These are phyloP conservation scores for Cataglyphis cursor DNA, from an alignment of 2,888 invertebrate genomes.

Conservation along the genomic window DNA sequence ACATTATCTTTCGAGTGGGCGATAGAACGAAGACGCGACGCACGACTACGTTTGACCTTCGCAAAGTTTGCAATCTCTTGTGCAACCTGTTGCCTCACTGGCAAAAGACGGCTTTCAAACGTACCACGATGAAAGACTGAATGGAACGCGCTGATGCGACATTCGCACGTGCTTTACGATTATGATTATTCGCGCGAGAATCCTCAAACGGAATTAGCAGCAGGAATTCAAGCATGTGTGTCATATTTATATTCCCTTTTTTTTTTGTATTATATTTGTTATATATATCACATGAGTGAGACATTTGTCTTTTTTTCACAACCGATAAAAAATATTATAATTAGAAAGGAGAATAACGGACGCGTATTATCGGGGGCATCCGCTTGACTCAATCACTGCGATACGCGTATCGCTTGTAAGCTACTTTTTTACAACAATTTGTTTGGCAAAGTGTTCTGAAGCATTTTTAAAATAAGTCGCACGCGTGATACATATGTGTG, in stretches of 20 bases:
- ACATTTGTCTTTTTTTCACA: too few relatives aligned
- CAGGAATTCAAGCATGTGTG: not conserved
- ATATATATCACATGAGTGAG: not conserved
- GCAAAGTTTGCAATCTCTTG: slow-evolving; percentile 66
- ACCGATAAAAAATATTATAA: not conserved
- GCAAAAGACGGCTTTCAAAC: slow-evolving; percentile 60
- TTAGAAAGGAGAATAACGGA: not conserved
- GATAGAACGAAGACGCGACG: slow-evolving; percentile 63
- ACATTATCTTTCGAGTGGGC: slow-evolving; percentile 23
- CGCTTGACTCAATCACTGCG: not conserved
- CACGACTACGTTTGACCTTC: slow-evolving; percentile 62
- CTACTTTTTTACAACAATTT: not conserved
- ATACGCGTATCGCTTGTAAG: not conserved
- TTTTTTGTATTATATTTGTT: not conserved
- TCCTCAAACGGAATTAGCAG: not conserved
- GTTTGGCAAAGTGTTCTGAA: slow-evolving; percentile 8
- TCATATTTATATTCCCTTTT: not conserved
- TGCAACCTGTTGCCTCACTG: slow-evolving; percentile 74
- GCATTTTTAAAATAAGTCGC: slow-evolving; percentile 28
- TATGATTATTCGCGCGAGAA: slow-evolving; percentile 23
- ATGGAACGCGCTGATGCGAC: slow-evolving; percentile 28
- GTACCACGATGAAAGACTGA: slow-evolving; percentile 47
- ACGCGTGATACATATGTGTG: not conserved
- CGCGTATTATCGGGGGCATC: not conserved
- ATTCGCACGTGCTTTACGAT: slow-evolving; percentile 1